Evolutionary conservation across 2,888 invertebrate species (phyloP), one percentile per base, ranked within the genome.

Genomic region (Spodoptera exigua): DNA sequence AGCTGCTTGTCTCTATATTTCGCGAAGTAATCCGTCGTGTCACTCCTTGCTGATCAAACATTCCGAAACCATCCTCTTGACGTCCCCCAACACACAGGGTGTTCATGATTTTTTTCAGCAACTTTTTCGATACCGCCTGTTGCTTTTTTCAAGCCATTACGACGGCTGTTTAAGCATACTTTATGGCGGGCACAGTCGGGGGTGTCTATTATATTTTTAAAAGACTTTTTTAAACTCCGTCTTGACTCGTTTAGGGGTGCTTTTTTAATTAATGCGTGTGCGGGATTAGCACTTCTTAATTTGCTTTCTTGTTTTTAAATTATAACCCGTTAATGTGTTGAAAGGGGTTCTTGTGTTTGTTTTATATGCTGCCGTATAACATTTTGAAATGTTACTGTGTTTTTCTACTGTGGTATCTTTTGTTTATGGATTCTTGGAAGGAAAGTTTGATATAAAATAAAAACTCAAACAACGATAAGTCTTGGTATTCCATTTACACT

Each of bases 241-340:
- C 37, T 67, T 60, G 51, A 56, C 60, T 67, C 70, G n/a, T 63
- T 70, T 76, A 60, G 59, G 79, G 80, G 73, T 71, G 51, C 57
- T 52, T 64, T 78, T 69, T 68, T 79, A 85, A 87, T 88, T 83
- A 81, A 85, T 84, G 80, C 74, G 78, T 76, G 71, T 54, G 67
- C 64, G 56, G 85, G 85, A 88, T 89, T 88, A 88, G 84, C 89
- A 84, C 87, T 83, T 85, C 84, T 81, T 82, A 81, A 83, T 82
- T 83, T 78, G 73, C 69, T 70, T 58, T 75, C 78, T 79, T 70
- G 70, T 76, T 66, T 60, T 58, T 64, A 57, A 70, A 60, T 68
- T 69, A 73, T 76, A 81, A 81, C 80, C 80, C 83, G 72, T 81
- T 78, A 57, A 79, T 47, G 80, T 74, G 74, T 79, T 70, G 74